Conservation (phyloP, 2,888 invertebrate genomes). For the Syrista parreyssii region DNA sequence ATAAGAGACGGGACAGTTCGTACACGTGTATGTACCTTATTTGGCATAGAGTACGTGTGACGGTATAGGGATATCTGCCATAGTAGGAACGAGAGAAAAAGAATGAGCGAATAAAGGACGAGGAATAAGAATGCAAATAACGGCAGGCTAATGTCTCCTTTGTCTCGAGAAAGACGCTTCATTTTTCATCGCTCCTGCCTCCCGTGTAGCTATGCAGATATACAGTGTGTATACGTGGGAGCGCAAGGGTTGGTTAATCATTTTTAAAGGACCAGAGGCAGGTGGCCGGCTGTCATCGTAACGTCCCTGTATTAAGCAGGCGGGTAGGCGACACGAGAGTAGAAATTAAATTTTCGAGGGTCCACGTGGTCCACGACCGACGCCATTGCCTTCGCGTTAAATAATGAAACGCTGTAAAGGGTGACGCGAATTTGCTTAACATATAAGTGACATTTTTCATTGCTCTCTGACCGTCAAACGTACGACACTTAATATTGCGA, state of each 20-base stretch:
- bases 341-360: slow-evolving; percentile 44
- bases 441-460: slow-evolving; percentile 50
- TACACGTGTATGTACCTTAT: no score
- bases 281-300: slow-evolving; percentile 39
- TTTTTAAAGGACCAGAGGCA: slow-evolving; percentile 56
- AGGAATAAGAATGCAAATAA: no score
- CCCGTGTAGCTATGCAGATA: neutral
- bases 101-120: no score
- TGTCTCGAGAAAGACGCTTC: slow-evolving; percentile 40
- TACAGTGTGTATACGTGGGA: neutral
- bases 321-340: slow-evolving; percentile 28
- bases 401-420: slow-evolving; percentile 47
- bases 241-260: slow-evolving; percentile 53
- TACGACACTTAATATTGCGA: slow-evolving; percentile 4
- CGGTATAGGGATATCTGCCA: no score
- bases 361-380: neutral
- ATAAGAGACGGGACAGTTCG: neutral
- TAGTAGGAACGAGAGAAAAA: no score
- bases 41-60: no score
- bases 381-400: slow-evolving; percentile 24
- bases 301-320: slow-evolving; percentile 28
- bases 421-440: slow-evolving; percentile 47
- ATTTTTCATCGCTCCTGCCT: slow-evolving; percentile 52
- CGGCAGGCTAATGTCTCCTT: slow-evolving; percentile 45
- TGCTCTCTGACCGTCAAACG: slow-evolving; percentile 21